These are phyloP conservation scores for Cirrhinus mrigala DNA, from an alignment of 2,797 vertebrate species.

Conservation along the genomic window DNA sequence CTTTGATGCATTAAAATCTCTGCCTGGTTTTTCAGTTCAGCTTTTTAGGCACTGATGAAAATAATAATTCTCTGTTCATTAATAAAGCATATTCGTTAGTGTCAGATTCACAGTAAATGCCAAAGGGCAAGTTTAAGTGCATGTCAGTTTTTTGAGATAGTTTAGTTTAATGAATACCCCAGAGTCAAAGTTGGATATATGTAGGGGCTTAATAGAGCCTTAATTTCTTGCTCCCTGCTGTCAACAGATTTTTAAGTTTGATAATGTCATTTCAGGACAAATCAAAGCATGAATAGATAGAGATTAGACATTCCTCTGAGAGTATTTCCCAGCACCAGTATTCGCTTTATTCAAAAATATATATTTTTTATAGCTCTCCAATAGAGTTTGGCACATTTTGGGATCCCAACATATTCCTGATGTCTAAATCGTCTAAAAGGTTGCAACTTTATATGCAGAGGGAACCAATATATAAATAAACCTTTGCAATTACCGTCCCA, in stretches of 20 bases:
- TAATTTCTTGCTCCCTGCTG: neutral
- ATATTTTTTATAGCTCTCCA: neutral
- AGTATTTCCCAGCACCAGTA: neutral
- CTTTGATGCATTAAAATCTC: neutral
- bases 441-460: neutral
- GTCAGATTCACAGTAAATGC: constrained; percentile 5
- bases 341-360: neutral
- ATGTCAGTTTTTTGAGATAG: neutral
- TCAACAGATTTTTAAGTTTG: constrained; percentile 59
- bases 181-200: constrained; percentile 32
- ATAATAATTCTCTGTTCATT: neutral
- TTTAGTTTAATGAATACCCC: constrained; percentile 19
- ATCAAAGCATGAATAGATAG: neutral
- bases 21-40: neutral
- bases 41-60: neutral
- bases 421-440: neutral
- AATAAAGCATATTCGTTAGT: neutral
- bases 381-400: neutral
- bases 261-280: neutral
- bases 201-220: neutral
- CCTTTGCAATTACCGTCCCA: neutral
- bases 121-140: constrained; percentile 23
- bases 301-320: neutral
- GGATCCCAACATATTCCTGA: neutral
- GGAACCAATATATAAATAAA: neutral